Conservation (phyloP, 1,140 invertebrate species). For the Leptonema lineaticorne region DNA sequence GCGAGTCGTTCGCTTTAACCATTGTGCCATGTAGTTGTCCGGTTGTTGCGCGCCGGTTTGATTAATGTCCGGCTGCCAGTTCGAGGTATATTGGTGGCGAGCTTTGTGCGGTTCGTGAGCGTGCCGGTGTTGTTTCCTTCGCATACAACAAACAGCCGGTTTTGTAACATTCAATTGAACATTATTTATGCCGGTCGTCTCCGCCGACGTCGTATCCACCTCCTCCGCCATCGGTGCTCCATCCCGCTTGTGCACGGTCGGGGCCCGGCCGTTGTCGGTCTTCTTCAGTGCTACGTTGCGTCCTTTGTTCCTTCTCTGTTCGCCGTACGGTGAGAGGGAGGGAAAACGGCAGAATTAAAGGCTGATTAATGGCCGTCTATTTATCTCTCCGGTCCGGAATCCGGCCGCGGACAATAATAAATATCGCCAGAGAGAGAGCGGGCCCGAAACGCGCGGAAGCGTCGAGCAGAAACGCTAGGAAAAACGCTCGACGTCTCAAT, state of each 20-base stretch:
- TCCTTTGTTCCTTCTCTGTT: no score
- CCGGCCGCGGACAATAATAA: constrained; percentile 13
- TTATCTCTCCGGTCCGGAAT: constrained; percentile 3
- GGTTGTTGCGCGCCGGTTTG: constrained; percentile 4
- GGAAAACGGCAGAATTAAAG: constrained; percentile 14
- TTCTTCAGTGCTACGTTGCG: no score
- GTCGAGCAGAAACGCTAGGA: neutral
- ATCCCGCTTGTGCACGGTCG: no score
- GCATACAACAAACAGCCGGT: constrained; percentile 31
- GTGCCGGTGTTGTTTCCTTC: constrained; percentile 16
- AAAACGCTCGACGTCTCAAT: neutral
- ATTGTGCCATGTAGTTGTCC: no score
- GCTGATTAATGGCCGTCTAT: constrained; percentile 12
- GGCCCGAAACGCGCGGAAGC: neutral
- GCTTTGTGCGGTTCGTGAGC: constrained; percentile 6
- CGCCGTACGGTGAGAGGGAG: no score
- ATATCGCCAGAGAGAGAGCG: neutral
- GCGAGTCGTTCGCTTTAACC: no score
- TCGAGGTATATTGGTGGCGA: constrained; percentile 14
- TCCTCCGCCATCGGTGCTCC: no score
- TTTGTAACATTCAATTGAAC: constrained; percentile 39
- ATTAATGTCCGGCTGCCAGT: constrained; percentile 4
- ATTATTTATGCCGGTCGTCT: constrained; percentile 31
- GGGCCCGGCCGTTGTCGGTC: no score
- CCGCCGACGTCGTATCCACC: no score